phyloP scores from a whole-genome alignment of 2,888 invertebrate species.

The Cataglyphis altisquamis region DNA sequence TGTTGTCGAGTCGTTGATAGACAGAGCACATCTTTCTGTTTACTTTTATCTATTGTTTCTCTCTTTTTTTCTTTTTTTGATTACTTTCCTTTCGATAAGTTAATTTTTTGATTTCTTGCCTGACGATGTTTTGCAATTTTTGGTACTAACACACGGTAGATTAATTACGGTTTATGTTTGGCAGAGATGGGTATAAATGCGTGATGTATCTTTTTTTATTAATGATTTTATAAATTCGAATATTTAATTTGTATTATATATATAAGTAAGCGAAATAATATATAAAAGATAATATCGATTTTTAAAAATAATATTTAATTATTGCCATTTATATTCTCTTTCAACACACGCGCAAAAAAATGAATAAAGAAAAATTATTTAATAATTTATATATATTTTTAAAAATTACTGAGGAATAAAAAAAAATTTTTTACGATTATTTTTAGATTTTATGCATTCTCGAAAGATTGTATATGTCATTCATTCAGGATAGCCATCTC shows the following conservation, averaged over 20 bases:
- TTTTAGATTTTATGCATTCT: constrained; percentile 31
- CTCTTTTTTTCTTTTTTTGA: constrained; percentile 62
- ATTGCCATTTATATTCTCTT: neutral
- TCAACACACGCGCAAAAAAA: neutral
- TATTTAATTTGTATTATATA: neutral
- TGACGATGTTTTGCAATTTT: constrained; percentile 82
- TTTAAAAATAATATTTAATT: neutral
- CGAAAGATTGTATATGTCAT: constrained; percentile 61
- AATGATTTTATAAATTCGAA: neutral
- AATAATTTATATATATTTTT: neutral
- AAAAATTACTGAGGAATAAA: neutral
- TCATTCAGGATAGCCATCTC: constrained; percentile 42
- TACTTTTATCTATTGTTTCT: constrained; percentile 77
- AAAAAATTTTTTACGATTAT: constrained; percentile 2
- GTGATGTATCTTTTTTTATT: constrained; percentile 13
- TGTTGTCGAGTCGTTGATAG: constrained; percentile 86
- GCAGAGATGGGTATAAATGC: constrained; percentile 79
- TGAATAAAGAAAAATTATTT: neutral
- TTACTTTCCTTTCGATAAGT: constrained; percentile 68
- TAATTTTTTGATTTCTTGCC: constrained; percentile 79
- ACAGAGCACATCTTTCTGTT: constrained; percentile 84
- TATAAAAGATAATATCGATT: constrained; percentile 16
- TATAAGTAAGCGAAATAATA: constrained; percentile 17
- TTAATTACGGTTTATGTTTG: constrained; percentile 78
- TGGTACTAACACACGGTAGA: constrained; percentile 80